These are phyloP conservation scores for Ancistrus triradiatus DNA, from an alignment of 2,113 vertebrate species.

Conservation along the genomic window DNA sequence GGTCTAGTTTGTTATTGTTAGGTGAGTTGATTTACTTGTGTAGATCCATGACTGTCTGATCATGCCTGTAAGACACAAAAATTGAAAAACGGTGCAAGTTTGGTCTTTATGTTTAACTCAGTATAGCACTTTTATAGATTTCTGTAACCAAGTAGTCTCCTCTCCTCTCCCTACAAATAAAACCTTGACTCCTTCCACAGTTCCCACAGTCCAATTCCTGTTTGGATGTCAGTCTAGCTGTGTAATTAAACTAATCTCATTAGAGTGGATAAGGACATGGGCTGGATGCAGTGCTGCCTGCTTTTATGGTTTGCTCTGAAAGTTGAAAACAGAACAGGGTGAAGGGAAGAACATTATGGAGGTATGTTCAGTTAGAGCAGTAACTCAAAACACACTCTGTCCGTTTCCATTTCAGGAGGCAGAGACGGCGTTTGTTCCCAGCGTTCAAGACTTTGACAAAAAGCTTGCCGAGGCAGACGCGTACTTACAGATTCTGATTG, in stretches of 20 bases:
- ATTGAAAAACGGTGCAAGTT: too few relatives aligned
- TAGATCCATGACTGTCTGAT: too few relatives aligned
- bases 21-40: too few relatives aligned
- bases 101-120: too few relatives aligned
- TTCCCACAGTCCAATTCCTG: slow-evolving; percentile 15
- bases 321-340: slow-evolving; percentile 32
- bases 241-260: slow-evolving; percentile 38
- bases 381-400: slow-evolving; percentile 16
- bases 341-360: slow-evolving; percentile 12
- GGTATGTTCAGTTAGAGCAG: slow-evolving; percentile 5
- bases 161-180: too few relatives aligned
- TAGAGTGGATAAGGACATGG: slow-evolving; percentile 17
- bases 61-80: too few relatives aligned
- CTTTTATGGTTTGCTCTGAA: not conserved
- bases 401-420: slow-evolving; percentile 74
- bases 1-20: too few relatives aligned
- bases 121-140: too few relatives aligned
- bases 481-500: slow-evolving; percentile 98
- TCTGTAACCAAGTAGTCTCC: too few relatives aligned
- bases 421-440: slow-evolving; percentile 93
- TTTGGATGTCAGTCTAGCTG: slow-evolving; percentile 20
- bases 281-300: not conserved
- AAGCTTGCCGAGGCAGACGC: slow-evolving; percentile 96
- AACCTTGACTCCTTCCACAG: too few relatives aligned
- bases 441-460: slow-evolving; percentile 97